Base-by-base conservation (phyloP, 2,113 vertebrate species). In the Alligator sinensis region DNA sequence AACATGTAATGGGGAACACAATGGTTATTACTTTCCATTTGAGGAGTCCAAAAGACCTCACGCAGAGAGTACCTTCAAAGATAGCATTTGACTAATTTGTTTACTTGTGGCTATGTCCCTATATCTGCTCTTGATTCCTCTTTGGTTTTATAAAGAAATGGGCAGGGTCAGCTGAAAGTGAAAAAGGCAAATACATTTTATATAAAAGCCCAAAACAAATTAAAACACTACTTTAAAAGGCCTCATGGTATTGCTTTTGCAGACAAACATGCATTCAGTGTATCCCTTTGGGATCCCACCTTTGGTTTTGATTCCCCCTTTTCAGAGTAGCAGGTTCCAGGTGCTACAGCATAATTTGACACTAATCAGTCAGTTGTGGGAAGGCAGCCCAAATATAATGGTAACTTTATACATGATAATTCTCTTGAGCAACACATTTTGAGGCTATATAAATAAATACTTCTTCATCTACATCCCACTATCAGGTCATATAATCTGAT, bases 201-300 rank as follows among this genome's bases (percentile, higher is more conserved):
- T 47, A 25, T 38, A 74, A 74, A 74, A 47, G 13, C 7, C 47
- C 34, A 25, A 14, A 24, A 19, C 21, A 8, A 38, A 47, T 74
- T 74, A 47, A 72, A 21, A 5, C 11, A 17, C 1, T 61, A 60
- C 6, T 22, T 28, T 8, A 61, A 24, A 38, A 70, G 15, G 14
- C 87, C 38, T 80, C n/a, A 61, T 11, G 82, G 30, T 54, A 83
- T 4, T 27, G 0, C 82, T 87, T 89, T 78, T 84, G 81, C 34
- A 80, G 63, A 30, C 16, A 59, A 1, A 2, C 17, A 2, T 24
- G 24, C 62, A 24, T 22, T 66, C 2, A 1, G 5, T n/a, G n/a
- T 2, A 60, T 13, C 84, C 76, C 83, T 76, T 24, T 28, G 28
- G 58, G 87, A 92, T 82, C 9, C 2, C 17, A 34, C 3, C n/a